Evolutionary conservation across 2,797 vertebrate genomes (phyloP).

Genomic region (Sebastes paucispinis): DNA sequence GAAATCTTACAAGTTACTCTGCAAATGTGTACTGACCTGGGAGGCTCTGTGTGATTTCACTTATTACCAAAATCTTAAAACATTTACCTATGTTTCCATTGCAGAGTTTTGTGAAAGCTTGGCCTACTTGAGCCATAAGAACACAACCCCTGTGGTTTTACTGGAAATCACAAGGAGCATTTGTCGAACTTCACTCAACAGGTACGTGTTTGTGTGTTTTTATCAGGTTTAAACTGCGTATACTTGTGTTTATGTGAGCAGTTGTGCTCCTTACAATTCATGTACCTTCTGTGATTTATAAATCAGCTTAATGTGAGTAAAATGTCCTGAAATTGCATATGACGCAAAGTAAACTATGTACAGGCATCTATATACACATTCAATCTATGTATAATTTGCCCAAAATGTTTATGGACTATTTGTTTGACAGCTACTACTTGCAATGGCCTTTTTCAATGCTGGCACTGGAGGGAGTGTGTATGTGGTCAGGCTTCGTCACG

Average conservation of each 20-base stretch:
- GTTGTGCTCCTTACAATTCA: background rate
- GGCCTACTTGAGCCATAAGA: constrained; percentile 14
- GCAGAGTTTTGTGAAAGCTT: constrained; percentile 72
- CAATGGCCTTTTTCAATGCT: constrained; percentile 81
- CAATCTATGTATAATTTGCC: background rate
- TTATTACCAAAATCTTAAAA: background rate
- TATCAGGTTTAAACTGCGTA: background rate
- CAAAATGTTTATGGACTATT: background rate
- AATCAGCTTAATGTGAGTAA: background rate
- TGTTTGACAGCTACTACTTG: constrained; percentile 67
- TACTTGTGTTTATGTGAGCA: background rate
- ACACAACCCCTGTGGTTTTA: constrained; percentile 66
- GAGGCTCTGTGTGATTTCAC: background rate
- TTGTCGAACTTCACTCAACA: constrained; percentile 81
- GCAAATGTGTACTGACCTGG: background rate
- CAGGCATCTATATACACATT: background rate
- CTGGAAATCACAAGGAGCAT: constrained; percentile 82
- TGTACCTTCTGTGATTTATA: background rate
- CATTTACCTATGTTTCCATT: constrained; percentile 6
- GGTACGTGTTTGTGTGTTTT: constrained; percentile 27
- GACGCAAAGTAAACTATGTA: background rate
- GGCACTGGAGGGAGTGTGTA: constrained; percentile 80
- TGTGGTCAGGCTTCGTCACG: constrained; percentile 81
- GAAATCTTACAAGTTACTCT: background rate
- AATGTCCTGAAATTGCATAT: background rate